Base-by-base conservation (phyloP, 2,797 vertebrate genomes). In the Crenichthys baileyi region DNA sequence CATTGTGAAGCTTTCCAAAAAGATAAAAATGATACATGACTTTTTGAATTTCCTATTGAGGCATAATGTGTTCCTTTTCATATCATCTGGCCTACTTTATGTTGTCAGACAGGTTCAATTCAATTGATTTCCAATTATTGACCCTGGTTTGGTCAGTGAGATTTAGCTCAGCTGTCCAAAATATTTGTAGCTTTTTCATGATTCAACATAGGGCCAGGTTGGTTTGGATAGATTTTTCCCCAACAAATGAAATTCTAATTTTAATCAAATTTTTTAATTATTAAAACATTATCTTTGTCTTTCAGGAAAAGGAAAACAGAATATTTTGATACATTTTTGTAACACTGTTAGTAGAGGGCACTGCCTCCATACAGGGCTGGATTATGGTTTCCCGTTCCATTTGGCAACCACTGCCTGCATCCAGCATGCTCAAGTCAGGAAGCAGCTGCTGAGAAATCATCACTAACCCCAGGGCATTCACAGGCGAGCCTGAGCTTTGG, bases 361-460 rank as follows among this genome's bases (percentile, higher is more conserved):
- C 87, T 75, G 80, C 85, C 84, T 81, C 75, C 73, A 84, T 83
- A 79, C 83, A 83, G 39, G 79, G 79, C 82, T 83, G 84, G 83
- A 83, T 77, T 85, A 85, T 83, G 87, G 72, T 89, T 83, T 75
- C 46, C 77, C 78, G 70, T 82, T 82, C 82, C 78, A 61, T 90
- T 92, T 92, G 90, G 90, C 86, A 76, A 88, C 81, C 36, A n/a
- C 77, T 74, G 86, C 81, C 84, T 91, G 79, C 70, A 76, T 86
- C 83, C 87, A 73, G 86, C 83, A 70, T 51, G 82, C 85, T 87
- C 80, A 70, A 86, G 80, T 83, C 78, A 73, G 89, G 86, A 88
- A 93, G 92, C 93, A 93, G 92, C 90, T 92, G 92, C 90, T 90
- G 90, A 94, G 89, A 90, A 93, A 93, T 90, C 70, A 80, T 93